These are phyloP conservation scores for Phaetusa simplex DNA, from an alignment of 2,113 vertebrate genomes.

Conservation along the genomic window DNA sequence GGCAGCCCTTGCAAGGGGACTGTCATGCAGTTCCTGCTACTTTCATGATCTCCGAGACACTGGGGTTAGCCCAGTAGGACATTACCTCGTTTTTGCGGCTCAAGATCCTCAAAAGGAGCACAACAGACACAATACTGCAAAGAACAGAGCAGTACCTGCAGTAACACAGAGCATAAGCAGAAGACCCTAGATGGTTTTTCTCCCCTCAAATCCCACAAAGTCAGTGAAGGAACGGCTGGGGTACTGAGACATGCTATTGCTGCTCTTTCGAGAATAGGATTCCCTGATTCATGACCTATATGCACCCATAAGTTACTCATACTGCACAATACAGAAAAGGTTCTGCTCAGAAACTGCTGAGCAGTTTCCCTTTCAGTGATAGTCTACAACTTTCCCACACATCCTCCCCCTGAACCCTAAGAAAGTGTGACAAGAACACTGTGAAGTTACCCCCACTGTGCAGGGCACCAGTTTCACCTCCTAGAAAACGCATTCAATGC, in stretches of 20 bases:
- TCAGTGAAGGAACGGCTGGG: not conserved
- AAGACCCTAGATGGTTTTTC: not conserved
- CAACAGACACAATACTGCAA: not conserved
- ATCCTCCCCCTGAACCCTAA: not conserved
- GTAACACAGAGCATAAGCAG: not conserved
- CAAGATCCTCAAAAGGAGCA: not conserved
- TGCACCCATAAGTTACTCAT: rapidly evolving
- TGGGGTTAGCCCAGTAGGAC: rapidly evolving
- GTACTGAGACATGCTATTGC: not conserved
- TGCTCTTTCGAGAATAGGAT: not conserved
- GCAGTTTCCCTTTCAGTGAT: not conserved
- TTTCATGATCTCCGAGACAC: not conserved
- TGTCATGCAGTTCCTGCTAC: rapidly evolving
- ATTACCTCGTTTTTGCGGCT: not conserved
- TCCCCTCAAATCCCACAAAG: not conserved
- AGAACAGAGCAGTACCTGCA: not conserved
- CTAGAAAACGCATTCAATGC: rapidly evolving
- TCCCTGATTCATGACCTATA: not conserved
- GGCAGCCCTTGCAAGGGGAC: not conserved
- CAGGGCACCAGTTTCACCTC: not conserved
- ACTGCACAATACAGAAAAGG: not conserved
- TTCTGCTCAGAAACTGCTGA: not conserved
- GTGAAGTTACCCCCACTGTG: rapidly evolving
- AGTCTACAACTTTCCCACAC: not conserved
- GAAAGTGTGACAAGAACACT: not conserved